These are phyloP conservation scores for Tetranychus truncatus DNA, from an alignment of 2,888 invertebrate species.

Conservation along the genomic window DNA sequence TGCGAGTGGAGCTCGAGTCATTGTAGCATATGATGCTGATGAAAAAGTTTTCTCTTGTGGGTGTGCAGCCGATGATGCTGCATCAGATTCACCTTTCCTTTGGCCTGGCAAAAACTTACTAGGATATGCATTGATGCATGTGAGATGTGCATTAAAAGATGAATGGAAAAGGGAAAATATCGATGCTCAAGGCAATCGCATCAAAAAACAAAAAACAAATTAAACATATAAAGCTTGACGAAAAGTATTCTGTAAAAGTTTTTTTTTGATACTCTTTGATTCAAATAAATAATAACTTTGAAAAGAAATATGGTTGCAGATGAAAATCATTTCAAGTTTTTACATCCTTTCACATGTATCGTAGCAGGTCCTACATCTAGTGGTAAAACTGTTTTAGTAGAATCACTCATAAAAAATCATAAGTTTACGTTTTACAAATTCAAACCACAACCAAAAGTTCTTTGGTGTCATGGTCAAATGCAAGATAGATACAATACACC, in stretches of 20 bases:
- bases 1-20: no score
- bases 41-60: no score
- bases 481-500: not conserved
- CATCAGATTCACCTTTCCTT: not conserved
- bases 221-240: no score
- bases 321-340: not conserved
- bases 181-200: not conserved
- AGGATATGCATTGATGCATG: not conserved
- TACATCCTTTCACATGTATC: conserved; percentile 16
- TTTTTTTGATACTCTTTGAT: not conserved
- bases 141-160: not conserved
- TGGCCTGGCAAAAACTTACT: not conserved
- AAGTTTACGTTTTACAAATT: not conserved
- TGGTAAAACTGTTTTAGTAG: conserved; percentile 15
- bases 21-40: no score
- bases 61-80: no score
- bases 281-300: not conserved
- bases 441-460: not conserved
- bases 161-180: not conserved
- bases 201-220: not conserved
- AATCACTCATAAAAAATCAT: conserved; percentile 8
- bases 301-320: not conserved
- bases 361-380: conserved; percentile 16
- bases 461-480: conserved; percentile 16
- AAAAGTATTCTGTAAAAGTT: not conserved